phyloP scores from a whole-genome alignment of 2,797 vertebrate genomes.

The Thunnus albacares region DNA sequence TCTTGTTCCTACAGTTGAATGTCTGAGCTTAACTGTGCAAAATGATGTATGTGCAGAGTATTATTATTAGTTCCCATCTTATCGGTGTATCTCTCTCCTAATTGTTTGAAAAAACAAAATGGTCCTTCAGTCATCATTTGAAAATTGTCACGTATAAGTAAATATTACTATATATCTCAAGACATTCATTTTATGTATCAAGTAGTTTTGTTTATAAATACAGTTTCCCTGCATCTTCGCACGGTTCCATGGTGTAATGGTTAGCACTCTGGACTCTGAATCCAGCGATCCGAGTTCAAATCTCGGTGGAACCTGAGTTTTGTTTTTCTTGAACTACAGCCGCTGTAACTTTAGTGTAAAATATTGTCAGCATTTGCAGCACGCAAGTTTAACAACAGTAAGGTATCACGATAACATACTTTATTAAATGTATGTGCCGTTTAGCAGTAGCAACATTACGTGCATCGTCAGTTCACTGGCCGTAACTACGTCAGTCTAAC shows the following conservation, averaged over 20 bases:
- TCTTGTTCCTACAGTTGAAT: no score
- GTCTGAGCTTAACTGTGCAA: no score
- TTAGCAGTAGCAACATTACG: neutral
- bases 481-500: constrained; percentile 56
- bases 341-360: neutral
- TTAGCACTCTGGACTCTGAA: constrained; percentile 91
- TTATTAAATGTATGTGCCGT: neutral
- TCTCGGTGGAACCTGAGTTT: constrained; percentile 87
- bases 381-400: fast-evolving
- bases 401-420: neutral
- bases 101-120: no score
- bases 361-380: fast-evolving
- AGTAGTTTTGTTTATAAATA: no score
- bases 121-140: no score
- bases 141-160: no score
- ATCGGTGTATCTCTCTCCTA: no score
- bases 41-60: no score
- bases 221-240: fast-evolving
- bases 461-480: neutral
- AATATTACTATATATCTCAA: no score
- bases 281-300: constrained; percentile 91
- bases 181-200: no score
- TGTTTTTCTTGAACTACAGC: neutral
- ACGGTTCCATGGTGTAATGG: constrained; percentile 87
- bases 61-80: no score